Conservation (phyloP, 2,888 invertebrate species). For the Xestia sexstrigata region DNA sequence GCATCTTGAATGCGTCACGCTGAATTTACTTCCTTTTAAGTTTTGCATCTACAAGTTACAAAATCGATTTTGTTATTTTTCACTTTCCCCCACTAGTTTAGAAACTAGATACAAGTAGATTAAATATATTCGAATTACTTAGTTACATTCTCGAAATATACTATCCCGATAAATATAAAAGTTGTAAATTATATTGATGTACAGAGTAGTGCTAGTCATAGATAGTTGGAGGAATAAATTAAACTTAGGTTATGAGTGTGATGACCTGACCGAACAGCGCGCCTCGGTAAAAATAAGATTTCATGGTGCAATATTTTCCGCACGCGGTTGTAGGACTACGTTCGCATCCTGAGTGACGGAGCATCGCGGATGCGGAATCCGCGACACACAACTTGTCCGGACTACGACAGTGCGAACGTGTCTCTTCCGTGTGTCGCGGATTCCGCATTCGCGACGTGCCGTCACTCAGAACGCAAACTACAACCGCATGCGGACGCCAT, state of each 20-base stretch:
- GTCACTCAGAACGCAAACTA: neutral
- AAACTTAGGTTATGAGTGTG: neutral
- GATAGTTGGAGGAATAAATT: constrained; percentile 14
- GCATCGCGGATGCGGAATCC: neutral
- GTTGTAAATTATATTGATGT: constrained; percentile 55
- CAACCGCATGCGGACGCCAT: neutral
- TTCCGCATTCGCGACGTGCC: too few species aligned
- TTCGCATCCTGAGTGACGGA: neutral
- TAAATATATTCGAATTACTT: constrained; percentile 34
- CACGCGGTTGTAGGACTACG: neutral
- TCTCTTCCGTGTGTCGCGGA: too few species aligned
- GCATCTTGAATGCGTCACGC: constrained; percentile 48
- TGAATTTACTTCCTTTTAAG: constrained; percentile 30
- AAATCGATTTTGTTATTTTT: constrained; percentile 54
- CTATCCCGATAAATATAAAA: constrained; percentile 11
- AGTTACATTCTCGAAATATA: constrained; percentile 21
- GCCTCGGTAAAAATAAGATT: neutral
- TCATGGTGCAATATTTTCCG: neutral
- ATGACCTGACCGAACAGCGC: constrained; percentile 24
- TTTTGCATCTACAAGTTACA: constrained; percentile 43
- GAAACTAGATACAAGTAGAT: constrained; percentile 44
- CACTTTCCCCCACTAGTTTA: constrained; percentile 68
- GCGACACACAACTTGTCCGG: neutral
- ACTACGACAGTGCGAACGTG: neutral
- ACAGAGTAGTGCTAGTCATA: constrained; percentile 61